phyloP scores from a whole-genome alignment of 2,113 vertebrate species.

The Myanophis thanlyinensis region DNA sequence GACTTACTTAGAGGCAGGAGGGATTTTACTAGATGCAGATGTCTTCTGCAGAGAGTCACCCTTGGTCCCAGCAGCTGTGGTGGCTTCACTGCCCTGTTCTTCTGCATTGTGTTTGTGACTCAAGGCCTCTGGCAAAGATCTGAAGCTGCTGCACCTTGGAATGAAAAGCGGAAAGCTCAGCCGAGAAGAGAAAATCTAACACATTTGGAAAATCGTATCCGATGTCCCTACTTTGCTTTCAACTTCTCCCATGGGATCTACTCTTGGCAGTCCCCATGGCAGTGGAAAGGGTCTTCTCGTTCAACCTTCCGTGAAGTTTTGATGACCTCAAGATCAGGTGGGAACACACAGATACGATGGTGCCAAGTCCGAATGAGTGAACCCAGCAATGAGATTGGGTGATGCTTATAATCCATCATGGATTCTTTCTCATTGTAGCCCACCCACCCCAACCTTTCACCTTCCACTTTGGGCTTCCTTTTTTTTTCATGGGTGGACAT shows the following conservation, averaged over 20 bases:
- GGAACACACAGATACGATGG: not conserved
- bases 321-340: not conserved
- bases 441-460: not conserved
- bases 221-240: not conserved
- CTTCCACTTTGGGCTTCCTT: not conserved
- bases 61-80: not conserved
- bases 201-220: not conserved
- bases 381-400: not conserved
- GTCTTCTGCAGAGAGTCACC: not conserved
- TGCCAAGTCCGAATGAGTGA: not conserved
- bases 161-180: not conserved
- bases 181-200: not conserved
- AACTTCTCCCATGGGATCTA: not conserved
- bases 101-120: constrained; percentile 3
- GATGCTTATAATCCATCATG: not conserved
- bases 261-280: not conserved
- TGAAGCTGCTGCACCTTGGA: constrained; percentile 73
- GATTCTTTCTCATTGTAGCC: not conserved
- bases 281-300: not conserved
- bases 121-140: constrained; percentile 65
- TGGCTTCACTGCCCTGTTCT: not conserved
- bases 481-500: not conserved
- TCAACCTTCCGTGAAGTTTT: not conserved
- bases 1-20: constrained; percentile 63
- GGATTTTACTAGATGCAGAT: not conserved